Base-by-base conservation (phyloP, 2,113 vertebrate species). In the Petroica traversi region DNA sequence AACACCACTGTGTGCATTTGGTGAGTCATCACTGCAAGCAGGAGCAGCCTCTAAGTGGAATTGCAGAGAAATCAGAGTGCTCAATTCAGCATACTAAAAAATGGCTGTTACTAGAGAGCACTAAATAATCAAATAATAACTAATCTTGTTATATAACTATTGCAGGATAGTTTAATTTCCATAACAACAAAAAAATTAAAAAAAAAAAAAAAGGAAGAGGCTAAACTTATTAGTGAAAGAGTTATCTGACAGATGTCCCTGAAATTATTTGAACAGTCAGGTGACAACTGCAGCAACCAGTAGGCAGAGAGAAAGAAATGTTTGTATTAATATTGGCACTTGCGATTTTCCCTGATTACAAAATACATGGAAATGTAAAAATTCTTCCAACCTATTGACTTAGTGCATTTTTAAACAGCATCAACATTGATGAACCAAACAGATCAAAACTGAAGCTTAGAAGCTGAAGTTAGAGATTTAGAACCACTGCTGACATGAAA, bases 11-110 rank as follows among this genome's bases (percentile, higher is more conserved):
- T 33, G 15, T 46, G 51, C 20, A 61, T 80, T 84, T 91, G 67
- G 40, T 91, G 88, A 94, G 38, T 96, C 85, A 93, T 31, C 63
- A 40, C n/a, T 67, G 34, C 46, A 92, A 94, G 81, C 36, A 76
- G 51, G 29, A 81, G 2, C 34, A 73, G 22, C 25, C 9, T 81
- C 64, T 48, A 49, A 88, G 36, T 64, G 41, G 63, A 93, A 88
- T 87, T 19, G 36, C 71, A 55, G 49, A 73, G 59, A 92, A 92
- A 91, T 85, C 71, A 85, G 71, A 11, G 14, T 10, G 26, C 38
- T 55, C 46, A 68, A 66, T 59, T 58, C 62, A 88, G 16, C 41
- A 31, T 3, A 29, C 15, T 83, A 96, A 75, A 79, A 94, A 49
- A 55, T 24, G 3, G 17, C 80, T 78, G 46, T 18, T 82, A 62